phyloP scores from a whole-genome alignment of 2,888 invertebrate genomes.

The Scotopteryx bipunctaria region DNA sequence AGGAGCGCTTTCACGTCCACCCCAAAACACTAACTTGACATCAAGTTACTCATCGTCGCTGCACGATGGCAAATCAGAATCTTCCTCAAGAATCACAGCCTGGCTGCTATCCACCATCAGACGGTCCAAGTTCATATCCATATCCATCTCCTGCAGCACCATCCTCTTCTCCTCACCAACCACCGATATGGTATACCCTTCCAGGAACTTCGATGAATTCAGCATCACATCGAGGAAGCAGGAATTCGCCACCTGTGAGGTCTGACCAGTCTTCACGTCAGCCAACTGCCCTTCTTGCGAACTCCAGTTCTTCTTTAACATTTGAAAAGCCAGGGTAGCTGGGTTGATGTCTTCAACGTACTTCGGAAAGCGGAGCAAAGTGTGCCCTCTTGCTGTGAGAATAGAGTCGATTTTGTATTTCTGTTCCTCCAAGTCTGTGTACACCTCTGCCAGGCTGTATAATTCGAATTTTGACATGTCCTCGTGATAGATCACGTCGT shows the following conservation, averaged over 20 bases:
- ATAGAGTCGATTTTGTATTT: conserved; percentile 37
- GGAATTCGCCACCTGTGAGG: neutral
- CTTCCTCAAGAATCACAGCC: neutral
- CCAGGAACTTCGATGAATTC: neutral
- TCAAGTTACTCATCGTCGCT: conserved; percentile 34
- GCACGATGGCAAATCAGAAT: conserved; percentile 37
- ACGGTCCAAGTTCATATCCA: conserved; percentile 39
- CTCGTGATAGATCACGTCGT: conserved; percentile 38
- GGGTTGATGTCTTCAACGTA: conserved; percentile 38
- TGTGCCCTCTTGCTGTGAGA: conserved; percentile 38
- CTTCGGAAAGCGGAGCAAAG: conserved; percentile 43
- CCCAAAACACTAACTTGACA: no score
- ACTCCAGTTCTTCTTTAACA: conserved; percentile 6
- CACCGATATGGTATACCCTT: neutral
- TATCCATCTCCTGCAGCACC: conserved; percentile 28
- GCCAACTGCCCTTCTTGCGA: neutral
- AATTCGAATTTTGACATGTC: conserved; percentile 44
- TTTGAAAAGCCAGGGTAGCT: conserved; percentile 8
- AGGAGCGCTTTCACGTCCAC: no score
- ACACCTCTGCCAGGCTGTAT: conserved; percentile 43
- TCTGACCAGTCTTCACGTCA: neutral
- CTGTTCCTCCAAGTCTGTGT: conserved; percentile 32
- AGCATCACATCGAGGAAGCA: neutral
- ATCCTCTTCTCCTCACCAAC: conserved; percentile 2
- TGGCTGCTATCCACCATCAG: conserved; percentile 19